Percentiles rank a stretch among this genome's conserved stretches.
These are phyloP conservation scores for Mimumesa dahlbomi DNA, from an alignment of 2,888 invertebrate species.

Conservation along the genomic window DNA sequence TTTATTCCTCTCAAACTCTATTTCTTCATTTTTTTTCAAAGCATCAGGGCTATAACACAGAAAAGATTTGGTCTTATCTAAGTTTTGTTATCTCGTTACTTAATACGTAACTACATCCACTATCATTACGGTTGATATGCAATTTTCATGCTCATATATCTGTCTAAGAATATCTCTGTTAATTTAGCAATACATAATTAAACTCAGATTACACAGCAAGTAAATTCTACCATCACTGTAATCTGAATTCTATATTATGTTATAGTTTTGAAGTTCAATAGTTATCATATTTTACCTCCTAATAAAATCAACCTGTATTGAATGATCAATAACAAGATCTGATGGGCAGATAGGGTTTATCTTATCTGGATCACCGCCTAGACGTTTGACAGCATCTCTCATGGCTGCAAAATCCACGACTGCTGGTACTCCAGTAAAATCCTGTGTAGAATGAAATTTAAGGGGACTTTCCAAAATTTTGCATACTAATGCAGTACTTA, in stretches of 20 bases:
- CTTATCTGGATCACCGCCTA: constrained; percentile 94
- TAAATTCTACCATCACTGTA: too few species aligned
- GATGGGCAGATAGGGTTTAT: constrained; percentile 99
- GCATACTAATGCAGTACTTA: too few species aligned
- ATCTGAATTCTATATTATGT: constrained; percentile 5
- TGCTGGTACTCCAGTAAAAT: constrained; percentile 98
- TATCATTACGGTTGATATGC: too few species aligned
- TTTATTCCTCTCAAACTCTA: constrained; percentile 97
- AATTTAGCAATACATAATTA: too few species aligned
- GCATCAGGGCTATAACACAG: constrained; percentile 87
- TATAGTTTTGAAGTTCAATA: constrained; percentile 3
- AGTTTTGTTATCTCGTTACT: too few species aligned
- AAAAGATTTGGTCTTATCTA: too few species aligned
- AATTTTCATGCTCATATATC: too few species aligned
- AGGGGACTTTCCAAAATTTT: too few species aligned
- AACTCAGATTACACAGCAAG: too few species aligned
- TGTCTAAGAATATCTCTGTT: too few species aligned
- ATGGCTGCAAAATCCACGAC: constrained; percentile 99
- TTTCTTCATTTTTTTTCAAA: constrained; percentile 93
- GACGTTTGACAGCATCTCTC: constrained; percentile 94
- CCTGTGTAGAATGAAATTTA: too few species aligned
- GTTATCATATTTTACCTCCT: constrained; percentile 82
- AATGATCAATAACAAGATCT: constrained; percentile 99
- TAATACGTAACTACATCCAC: too few species aligned
- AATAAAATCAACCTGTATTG: constrained; percentile 97